Conservation (phyloP, 1,140 invertebrate species). For the Trinorchestia longiramus region DNA sequence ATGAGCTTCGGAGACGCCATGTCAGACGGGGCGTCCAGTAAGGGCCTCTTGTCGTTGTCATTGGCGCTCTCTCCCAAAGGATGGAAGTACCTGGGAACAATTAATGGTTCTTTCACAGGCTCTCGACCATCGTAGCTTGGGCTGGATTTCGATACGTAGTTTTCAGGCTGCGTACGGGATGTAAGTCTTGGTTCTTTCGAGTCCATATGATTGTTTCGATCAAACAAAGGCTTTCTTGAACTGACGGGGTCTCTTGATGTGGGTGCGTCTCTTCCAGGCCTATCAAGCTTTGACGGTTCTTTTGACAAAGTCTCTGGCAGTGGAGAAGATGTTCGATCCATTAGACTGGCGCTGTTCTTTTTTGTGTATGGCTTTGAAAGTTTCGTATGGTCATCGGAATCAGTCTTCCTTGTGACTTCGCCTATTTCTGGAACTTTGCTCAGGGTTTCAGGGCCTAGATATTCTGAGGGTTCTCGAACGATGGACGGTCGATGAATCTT, state of each 20-base stretch:
- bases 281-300: background rate
- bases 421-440: constrained; percentile 1
- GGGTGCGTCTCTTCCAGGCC: background rate
- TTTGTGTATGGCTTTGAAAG: background rate
- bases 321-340: constrained; percentile 10
- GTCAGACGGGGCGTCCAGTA: background rate
- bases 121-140: constrained; percentile 44
- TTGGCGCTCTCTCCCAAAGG: constrained; percentile 59
- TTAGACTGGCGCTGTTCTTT: constrained; percentile 27
- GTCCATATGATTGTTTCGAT: background rate
- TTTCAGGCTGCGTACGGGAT: background rate
- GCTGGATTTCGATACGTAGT: background rate
- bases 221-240: background rate
- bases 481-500: constrained; percentile 64
- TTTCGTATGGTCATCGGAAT: background rate
- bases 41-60: constrained; percentile 27
- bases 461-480: constrained; percentile 65
- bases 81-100: constrained; percentile 62
- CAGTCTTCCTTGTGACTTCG: background rate
- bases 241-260: background rate
- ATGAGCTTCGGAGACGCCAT: constrained; percentile 49
- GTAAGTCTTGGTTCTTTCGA: background rate
- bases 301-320: background rate
- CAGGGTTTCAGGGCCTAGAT: constrained; percentile 55
- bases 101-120: constrained; percentile 63